These are phyloP conservation scores for Xestia c-nigrum DNA, from an alignment of 2,888 invertebrate species.

Conservation along the genomic window DNA sequence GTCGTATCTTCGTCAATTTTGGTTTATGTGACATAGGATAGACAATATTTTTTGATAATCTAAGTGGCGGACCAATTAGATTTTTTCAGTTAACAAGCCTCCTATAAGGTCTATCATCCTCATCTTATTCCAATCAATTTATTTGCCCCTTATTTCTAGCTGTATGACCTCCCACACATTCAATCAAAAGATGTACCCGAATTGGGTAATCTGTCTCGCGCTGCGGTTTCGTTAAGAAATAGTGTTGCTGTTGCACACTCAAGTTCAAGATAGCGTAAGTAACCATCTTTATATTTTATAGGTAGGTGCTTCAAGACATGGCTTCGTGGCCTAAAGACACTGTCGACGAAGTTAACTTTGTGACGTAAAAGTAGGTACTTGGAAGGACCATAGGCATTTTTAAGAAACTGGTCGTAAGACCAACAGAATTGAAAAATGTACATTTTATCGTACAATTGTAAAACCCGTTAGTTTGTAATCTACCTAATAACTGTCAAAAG, in stretches of 20 bases:
- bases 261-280: slow-evolving; percentile 17
- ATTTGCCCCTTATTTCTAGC: not conserved
- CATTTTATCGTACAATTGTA: too few species aligned
- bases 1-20: too few species aligned
- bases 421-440: not conserved
- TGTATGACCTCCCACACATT: not conserved
- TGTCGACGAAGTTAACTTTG: not conserved
- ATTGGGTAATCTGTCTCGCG: not conserved
- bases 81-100: too few species aligned
- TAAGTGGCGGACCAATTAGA: too few species aligned
- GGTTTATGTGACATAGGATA: too few species aligned
- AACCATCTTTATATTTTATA: not conserved
- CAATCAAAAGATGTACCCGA: not conserved
- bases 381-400: not conserved
- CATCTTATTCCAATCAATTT: not conserved
- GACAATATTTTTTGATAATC: too few species aligned
- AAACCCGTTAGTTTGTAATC: too few species aligned
- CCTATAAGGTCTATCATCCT: not conserved
- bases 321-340: not conserved
- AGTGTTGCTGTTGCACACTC: slow-evolving; percentile 5
- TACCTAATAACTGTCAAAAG: too few species aligned
- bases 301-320: not conserved
- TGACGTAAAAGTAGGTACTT: not conserved
- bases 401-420: not conserved
- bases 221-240: slow-evolving; percentile 9